Evolutionary conservation across 2,888 invertebrate genomes (phyloP), one percentile per base, ranked within the genome.

Genomic region (Tenodera sinensis): DNA sequence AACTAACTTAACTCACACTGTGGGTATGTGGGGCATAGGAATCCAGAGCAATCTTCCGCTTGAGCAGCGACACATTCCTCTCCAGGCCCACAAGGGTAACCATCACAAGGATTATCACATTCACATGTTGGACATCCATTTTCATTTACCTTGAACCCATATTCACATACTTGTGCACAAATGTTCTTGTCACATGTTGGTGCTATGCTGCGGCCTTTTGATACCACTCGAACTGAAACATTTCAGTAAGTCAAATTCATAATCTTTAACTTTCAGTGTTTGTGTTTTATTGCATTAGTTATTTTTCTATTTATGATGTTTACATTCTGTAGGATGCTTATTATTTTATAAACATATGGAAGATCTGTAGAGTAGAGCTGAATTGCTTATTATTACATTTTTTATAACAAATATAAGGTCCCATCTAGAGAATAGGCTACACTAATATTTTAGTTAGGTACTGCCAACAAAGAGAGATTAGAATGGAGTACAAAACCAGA

Each of bases 31-130:
- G 96, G 95, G 92, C 97, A 97, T 20, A 97, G 93, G 91, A 91
- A 92, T 92, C 89, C 93, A 92, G 91, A 87, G 87, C 92, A 92
- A 6, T 90, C 89, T 12, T 95, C 94, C 92, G 97, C 96, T 90
- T 95, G 95, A n/a, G 96, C 95, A 91, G 96, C 94, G 89, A 96
- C 95, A 92, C 98, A 98, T 92, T 96, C 96, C 90, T 97, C 96
- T 25, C 95, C 96, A 47, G 91, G 92, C 6, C 86, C 81, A 30
- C 90, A 90, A 30, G 71, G 85, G 87, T 84, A 91, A 81, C 97
- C 97, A 90, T 96, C 96, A 92, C 97, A 98, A 0, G 97, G 97
- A 92, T 97, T 96, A 87, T 97, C 96, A 92, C 98, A 98, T 92
- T 97, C 97, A 92, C 98, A 98, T 0, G 96, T 97, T 0, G 97